Base-by-base conservation (phyloP, 2,113 vertebrate species). In the Melanocharis versteri region DNA sequence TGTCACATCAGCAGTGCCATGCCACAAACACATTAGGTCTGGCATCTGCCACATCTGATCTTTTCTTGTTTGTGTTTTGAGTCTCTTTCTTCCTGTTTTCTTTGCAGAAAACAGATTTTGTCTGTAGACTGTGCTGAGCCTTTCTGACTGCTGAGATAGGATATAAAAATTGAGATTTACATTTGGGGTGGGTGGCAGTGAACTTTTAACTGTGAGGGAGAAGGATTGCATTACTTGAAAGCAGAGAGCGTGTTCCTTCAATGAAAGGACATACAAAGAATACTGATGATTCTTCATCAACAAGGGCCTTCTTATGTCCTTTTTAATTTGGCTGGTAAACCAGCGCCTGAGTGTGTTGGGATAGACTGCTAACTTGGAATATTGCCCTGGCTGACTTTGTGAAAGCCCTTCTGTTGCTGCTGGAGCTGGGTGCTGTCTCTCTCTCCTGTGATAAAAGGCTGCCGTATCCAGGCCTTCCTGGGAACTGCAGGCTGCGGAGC, bases 331-430 rank as follows among this genome's bases (percentile, higher is more conserved):
- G 50, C 69, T 60, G 15, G 51, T 68, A 84, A 35, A 30, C 22
- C 58, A 48, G 44, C 0, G 1, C 35, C 62, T 44, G 58, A 66
- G 30, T 17, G 40, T 44, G 57, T 28, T 51, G 70, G 81, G 81
- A 60, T 85, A 60, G 72, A 78, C 44, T 78, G 42, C 84, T 82
- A 24, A 33, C 42, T 84, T 93, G 89, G 83, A 91, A 9, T 68
- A 50, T 69, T 93, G 79, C 81, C 77, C 50, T 1, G 2, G 22
- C 28, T 47, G 69, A 23, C 42, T 64, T 12, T n/a, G 33, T 94
- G 78, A 95, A 91, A 92, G 78, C 70, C 50, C 62, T 82, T 93
- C 84, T 94, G 89, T 86, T 82, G 62, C 61, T 70, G 70, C 66
- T 14, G 81, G 7, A 45, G 56, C 70, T 8, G 8, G 28, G 23